Conservation (phyloP, 2,888 invertebrate genomes). For the Abscondita cerata region DNA sequence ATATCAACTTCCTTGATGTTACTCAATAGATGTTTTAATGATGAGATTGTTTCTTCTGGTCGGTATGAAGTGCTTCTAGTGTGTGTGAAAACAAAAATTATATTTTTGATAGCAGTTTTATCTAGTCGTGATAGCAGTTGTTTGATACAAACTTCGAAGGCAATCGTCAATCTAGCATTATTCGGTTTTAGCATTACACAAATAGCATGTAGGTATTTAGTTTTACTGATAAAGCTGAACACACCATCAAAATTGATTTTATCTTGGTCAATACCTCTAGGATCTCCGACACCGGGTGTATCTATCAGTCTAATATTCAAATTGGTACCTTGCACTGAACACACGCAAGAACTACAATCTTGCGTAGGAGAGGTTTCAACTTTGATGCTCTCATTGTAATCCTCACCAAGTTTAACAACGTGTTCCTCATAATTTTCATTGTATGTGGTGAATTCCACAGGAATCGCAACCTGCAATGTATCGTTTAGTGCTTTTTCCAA, state of each 20-base stretch:
- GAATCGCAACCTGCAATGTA: conserved; percentile 46
- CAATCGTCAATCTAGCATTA: conserved; percentile 46
- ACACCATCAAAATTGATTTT: conserved; percentile 41
- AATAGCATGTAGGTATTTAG: conserved; percentile 47
- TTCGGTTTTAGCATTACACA: conserved; percentile 49
- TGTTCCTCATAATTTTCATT: conserved; percentile 43
- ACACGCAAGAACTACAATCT: conserved; percentile 71
- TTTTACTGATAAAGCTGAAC: conserved; percentile 46
- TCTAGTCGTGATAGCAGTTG: conserved; percentile 52
- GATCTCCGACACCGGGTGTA: conserved; percentile 51
- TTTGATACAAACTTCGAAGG: conserved; percentile 51
- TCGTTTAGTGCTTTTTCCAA: conserved; percentile 41
- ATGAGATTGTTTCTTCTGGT: conserved; percentile 48
- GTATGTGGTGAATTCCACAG: conserved; percentile 43
- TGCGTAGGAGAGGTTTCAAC: conserved; percentile 38
- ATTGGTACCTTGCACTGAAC: conserved; percentile 31
- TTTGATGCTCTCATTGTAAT: conserved; percentile 39
- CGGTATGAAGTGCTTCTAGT: conserved; percentile 46
- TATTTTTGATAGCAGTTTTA: conserved; percentile 50
- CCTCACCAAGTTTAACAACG: conserved; percentile 40
- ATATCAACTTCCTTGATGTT: conserved; percentile 41
- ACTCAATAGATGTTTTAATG: conserved; percentile 44
- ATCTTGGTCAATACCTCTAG: conserved; percentile 39
- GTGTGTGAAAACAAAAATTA: conserved; percentile 54
- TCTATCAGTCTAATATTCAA: conserved; percentile 50